Evolutionary conservation across 1,140 invertebrate species (phyloP).

Genomic region (Drosophila pectinifera): DNA sequence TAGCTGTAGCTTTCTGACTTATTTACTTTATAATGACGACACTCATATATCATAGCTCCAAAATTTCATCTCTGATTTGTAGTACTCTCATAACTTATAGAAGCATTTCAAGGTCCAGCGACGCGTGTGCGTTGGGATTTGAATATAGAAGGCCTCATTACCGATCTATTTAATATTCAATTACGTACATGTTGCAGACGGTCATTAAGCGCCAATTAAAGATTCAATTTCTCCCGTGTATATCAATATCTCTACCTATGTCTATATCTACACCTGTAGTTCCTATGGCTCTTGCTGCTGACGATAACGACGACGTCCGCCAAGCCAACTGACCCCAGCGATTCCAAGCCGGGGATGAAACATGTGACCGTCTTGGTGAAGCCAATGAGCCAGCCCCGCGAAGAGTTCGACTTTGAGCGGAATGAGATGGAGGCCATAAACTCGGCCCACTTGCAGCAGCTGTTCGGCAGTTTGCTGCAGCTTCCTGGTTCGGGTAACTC

Average conservation of each 20-base stretch:
- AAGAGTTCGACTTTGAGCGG: slow-evolving; percentile 71
- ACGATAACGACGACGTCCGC: slow-evolving; percentile 26
- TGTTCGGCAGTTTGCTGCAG: slow-evolving; percentile 52
- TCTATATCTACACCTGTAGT: slow-evolving; percentile 27
- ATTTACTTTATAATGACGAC: background rate
- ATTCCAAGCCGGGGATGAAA: slow-evolving; percentile 7
- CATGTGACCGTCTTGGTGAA: slow-evolving; percentile 68
- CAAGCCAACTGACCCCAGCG: slow-evolving; percentile 16
- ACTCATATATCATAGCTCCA: background rate
- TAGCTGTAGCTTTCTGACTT: background rate
- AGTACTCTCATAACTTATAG: slow-evolving; percentile 37
- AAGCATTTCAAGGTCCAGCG: slow-evolving; percentile 48
- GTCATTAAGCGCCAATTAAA: slow-evolving; percentile 48
- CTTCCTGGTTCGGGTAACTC: slow-evolving; percentile 40
- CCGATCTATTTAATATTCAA: slow-evolving; percentile 28
- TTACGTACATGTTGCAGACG: slow-evolving; percentile 23
- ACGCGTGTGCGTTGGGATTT: slow-evolving; percentile 22
- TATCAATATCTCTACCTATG: background rate
- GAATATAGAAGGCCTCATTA: slow-evolving; percentile 71
- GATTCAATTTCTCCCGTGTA: slow-evolving; percentile 25
- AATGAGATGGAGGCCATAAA: slow-evolving; percentile 61
- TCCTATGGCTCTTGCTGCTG: slow-evolving; percentile 56
- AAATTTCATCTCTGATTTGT: slow-evolving; percentile 31
- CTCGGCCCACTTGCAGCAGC: slow-evolving; percentile 61
- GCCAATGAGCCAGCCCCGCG: slow-evolving; percentile 16